Evolutionary conservation across 1,140 invertebrate genomes (phyloP), one percentile per base, ranked within the genome.

Genomic region (Lucilia cuprina): DNA sequence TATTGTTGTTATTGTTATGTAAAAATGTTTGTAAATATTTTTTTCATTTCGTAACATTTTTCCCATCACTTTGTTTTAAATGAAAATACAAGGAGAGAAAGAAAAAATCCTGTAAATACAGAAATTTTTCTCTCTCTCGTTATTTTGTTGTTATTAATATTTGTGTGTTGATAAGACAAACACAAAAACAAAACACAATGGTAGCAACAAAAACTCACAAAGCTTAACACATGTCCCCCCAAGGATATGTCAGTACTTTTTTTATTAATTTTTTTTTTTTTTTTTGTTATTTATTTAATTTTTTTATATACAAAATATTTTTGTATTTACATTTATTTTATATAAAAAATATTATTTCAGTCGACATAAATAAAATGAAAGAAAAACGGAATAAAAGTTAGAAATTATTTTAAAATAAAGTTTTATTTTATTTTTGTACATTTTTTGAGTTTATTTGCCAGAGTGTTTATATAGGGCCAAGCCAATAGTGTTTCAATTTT

Each of bases 171-270:
- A 60, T 60, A n/a, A 60, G n/a, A 60, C 55, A 60, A 60, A 7
- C 13, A 60, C 13, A 60, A 60, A 2, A n/a, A 60, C 55, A 60
- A 5, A 55, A 55, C 4, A 60, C 13, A 41, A 41, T 41, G 10
- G 41, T 10, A 41, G 5, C 7, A 41, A 21, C 17, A 70, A 70
- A 70, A 70, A 70, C 17, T 17, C 50, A 30, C 25, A 21, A 21
- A 21, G 65, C 65, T 70, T 70, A 70, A 70, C 65, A 70, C 65
- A 70, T 70, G 65, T 70, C 65, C n/a, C 65, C 65, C 65, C 19
- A 21, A 70, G 65, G 65, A 70, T 70, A 70, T 70, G 65, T 70
- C 65, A 70, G 65, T 70, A 70, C 65, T 70, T 70, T 70, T 30
- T 30, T 70, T 70, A 25, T 70, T 70, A 70, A 70, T 70, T 21